Evolutionary conservation across 2,113 vertebrate species (phyloP).

Genomic region (Anolis carolinensis): DNA sequence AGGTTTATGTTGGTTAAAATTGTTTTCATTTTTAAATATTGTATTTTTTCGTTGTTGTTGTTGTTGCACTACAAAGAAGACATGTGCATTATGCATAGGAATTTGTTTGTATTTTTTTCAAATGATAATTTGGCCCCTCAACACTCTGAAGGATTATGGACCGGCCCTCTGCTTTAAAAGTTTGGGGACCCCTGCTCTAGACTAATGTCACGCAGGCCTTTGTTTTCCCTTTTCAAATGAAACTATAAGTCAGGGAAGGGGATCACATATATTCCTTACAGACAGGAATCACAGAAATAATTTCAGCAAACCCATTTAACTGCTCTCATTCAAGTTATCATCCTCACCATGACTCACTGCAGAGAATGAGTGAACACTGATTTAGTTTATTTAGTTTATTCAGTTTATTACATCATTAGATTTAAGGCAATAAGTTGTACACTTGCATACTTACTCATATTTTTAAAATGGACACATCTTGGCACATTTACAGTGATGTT

Average conservation of each 20-base stretch:
- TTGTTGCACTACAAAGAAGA: no score
- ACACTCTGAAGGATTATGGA: no score
- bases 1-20: no score
- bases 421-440: neutral
- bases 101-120: no score
- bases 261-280: neutral
- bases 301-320: neutral
- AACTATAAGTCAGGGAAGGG: neutral
- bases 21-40: no score
- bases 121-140: no score
- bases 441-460: neutral
- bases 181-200: no score
- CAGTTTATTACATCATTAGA: neutral
- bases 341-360: no score
- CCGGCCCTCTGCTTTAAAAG: no score
- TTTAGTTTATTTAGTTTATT: no score
- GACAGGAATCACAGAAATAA: neutral
- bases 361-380: neutral
- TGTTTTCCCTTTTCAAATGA: neutral
- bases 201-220: neutral
- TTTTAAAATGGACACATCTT: neutral
- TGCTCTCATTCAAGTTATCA: neutral
- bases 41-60: no score
- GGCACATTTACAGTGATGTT: neutral
- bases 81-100: no score